Percentiles rank a stretch among this genome's conserved stretches.
Conservation (phyloP, 2,113 vertebrate genomes). For the Eretmochelys imbricata region DNA sequence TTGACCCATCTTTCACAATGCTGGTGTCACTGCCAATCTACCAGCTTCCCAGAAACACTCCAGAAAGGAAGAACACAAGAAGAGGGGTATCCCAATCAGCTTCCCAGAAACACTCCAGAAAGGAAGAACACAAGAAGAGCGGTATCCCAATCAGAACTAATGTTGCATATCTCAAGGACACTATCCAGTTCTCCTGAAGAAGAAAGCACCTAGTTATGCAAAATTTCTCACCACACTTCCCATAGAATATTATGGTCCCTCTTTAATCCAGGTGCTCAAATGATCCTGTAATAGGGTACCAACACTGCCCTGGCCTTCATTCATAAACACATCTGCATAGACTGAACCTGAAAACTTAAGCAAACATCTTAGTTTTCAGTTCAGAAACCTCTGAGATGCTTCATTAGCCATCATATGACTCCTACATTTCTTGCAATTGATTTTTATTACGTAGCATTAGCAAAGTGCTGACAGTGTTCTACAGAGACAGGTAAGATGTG, state of each 20-base stretch:
- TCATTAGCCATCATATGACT: conserved; percentile 18
- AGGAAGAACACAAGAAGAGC: neutral
- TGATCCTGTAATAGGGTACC: neutral
- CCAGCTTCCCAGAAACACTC: neutral
- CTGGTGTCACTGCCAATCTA: neutral
- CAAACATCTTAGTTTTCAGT: neutral
- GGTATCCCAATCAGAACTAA: neutral
- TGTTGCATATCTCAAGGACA: too few relatives aligned
- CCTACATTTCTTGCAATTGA: neutral
- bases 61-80: neutral
- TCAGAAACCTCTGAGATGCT: conserved; percentile 29
- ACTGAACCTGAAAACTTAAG: neutral
- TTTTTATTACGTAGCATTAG: conserved; percentile 54
- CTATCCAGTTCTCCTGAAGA: neutral
- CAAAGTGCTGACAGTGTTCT: conserved; percentile 41
- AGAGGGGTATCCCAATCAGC: neutral
- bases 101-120: neutral
- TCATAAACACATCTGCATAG: neutral
- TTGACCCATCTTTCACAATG: neutral
- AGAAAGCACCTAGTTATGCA: neutral
- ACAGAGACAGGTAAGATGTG: conserved; percentile 51
- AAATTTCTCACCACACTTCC: neutral
- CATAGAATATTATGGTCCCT: neutral
- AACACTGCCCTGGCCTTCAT: neutral
- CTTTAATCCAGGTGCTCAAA: neutral